Evolutionary conservation across 2,888 invertebrate genomes (phyloP), one percentile per base, ranked within the genome.

Genomic region (Nemurella pictetii): DNA sequence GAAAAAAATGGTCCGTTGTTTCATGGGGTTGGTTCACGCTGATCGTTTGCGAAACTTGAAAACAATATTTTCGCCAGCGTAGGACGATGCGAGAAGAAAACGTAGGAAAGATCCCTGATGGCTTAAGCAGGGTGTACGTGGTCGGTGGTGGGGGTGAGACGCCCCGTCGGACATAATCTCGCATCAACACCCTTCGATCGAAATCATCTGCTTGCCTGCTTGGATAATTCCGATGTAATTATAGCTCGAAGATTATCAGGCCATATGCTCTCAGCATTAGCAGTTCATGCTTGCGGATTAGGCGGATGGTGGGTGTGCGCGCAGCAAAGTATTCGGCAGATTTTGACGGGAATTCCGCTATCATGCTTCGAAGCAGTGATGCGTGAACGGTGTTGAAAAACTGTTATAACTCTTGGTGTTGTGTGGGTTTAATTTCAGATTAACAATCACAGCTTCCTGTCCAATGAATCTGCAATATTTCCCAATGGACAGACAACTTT

Each of bases 391-490:
- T 32, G 9, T 32, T 32, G 9, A 5, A 32, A 5, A 9, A 3
- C 9, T 32, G 32, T 3, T 32, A 55, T 55, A 7, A 55, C 20
- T 55, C 20, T 55, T 55, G 55, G 55, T 55, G 75, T 35, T 25
- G 35, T 55, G 20, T 80, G 78, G 26, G 55, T 85, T 55, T 86
- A 87, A 88, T 87, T 93, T 81, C 93, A 97, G 97, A 91, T 94
- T 98, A 91, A 98, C 98, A 87, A 97, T 98, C 89, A 98, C 98
- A 87, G 97, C 97, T 87, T 97, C 97, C 88, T 98, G 98, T 91
- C 97, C 97, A 85, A 98, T 98, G 98, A 96, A 97, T 91, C 94
- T 98, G 83, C 97, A 98, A 90, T 98, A 97, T 91, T 98, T 98
- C 91, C 98, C 98, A 73, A 97, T 98, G 97, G 98, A 98, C 91